Evolutionary conservation across 2,888 invertebrate species (phyloP).

Genomic region (Odontocerum albicorne): DNA sequence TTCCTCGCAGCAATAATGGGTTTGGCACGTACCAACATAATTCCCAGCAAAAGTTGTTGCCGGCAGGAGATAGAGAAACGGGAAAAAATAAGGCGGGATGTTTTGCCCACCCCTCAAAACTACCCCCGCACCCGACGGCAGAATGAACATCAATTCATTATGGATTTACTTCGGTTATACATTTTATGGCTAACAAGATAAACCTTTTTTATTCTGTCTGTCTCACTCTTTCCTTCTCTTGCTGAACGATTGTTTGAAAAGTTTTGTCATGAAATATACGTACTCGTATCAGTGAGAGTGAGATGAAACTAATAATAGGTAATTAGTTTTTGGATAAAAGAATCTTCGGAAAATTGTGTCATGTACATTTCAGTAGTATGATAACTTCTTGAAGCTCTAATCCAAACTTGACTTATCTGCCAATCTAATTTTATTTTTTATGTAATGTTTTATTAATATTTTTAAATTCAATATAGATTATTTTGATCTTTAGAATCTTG

Average conservation of each 20-base stretch:
- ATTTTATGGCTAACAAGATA: neutral
- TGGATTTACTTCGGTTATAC: neutral
- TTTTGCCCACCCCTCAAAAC: conserved; percentile 10
- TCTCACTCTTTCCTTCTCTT: neutral
- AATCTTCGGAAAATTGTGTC: neutral
- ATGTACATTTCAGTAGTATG: neutral
- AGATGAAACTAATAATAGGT: too few species aligned
- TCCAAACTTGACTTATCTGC: too few species aligned
- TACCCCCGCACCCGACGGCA: conserved; percentile 10
- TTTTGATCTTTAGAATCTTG: too few species aligned
- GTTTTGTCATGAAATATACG: too few species aligned
- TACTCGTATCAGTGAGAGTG: too few species aligned
- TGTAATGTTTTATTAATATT: too few species aligned
- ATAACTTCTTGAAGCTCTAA: too few species aligned
- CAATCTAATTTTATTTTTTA: too few species aligned
- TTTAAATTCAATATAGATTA: too few species aligned
- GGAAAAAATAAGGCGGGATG: conserved; percentile 33
- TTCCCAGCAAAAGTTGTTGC: conserved; percentile 55
- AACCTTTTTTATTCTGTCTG: neutral
- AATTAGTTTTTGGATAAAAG: too few species aligned
- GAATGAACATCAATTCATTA: conserved; percentile 20
- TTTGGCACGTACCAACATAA: conserved; percentile 61
- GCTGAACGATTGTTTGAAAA: neutral
- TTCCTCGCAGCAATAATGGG: conserved; percentile 61
- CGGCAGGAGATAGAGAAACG: conserved; percentile 34